Evolutionary conservation across 2,888 invertebrate genomes (phyloP), one percentile per base, ranked within the genome.

Genomic region (Stomorhina lunata): DNA sequence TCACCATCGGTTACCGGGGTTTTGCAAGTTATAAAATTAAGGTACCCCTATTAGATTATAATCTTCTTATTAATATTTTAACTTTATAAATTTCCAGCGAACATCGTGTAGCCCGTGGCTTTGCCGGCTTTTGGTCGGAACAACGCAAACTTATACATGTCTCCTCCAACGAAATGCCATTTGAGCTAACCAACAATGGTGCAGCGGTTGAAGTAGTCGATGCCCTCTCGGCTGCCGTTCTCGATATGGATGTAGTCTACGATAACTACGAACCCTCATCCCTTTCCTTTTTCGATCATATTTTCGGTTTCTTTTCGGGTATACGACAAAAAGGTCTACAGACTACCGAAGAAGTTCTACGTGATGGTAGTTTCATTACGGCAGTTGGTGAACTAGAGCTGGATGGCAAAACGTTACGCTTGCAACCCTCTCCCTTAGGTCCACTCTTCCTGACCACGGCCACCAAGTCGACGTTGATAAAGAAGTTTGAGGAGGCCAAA

Each of bases 61-160:
- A 25, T 50, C n/a, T 27, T 20, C 6, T 22, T 43, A 9, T n/a
- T 27, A n/a, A 4, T 20, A n/a, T 20, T 9, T 22, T 48, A 53
- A 7, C 22, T 59, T 37, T 27, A 55, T 48, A n/a, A 45, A 45
- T 40, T 68, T 75, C 0, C 85, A 95, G 95, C 87, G 96, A 96
- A 91, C 96, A 96, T 92, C 94, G 95, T 4, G 94, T 96, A 83
- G 95, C 96, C n/a, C 92, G 96, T 86, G 95, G 94, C 34, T 94
- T 95, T 4, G 94, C 95, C n/a, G 96, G 96, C 4, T 96, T 96
- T 91, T 96, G 96, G 96, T 94, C 95, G 0, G 96, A 97, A 86
- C 95, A 95, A 87, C 94, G 95, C 43, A 93, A 95, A 84, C 94
- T 95, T 1, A 94, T 97, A 81, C 95, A 96, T 87, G 95, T 96